Conservation (phyloP, 2,888 invertebrate species). For the Sicus ferrugineus region DNA sequence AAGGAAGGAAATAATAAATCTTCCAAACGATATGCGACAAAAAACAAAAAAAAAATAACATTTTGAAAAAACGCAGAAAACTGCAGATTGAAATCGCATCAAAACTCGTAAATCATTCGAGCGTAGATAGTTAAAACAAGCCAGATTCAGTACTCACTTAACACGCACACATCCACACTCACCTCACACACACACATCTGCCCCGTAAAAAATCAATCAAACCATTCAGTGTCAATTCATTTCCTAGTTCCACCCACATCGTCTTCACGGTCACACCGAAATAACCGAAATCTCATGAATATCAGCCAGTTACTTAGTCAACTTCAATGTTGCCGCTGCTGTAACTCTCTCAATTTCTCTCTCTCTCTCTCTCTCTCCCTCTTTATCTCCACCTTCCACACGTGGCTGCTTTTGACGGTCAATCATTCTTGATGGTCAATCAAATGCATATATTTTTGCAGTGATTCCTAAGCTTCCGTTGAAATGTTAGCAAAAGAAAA, state of each 20-base stretch:
- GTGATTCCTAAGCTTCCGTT: constrained; percentile 28
- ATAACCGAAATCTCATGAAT: too few species aligned
- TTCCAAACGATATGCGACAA: background rate
- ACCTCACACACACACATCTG: background rate
- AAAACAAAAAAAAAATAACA: background rate
- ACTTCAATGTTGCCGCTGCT: background rate
- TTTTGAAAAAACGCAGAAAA: too few species aligned
- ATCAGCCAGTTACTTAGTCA: too few species aligned
- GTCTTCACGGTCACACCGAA: too few species aligned
- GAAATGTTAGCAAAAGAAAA: background rate
- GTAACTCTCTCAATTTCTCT: background rate
- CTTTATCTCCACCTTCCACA: too few species aligned
- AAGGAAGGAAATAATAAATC: too few species aligned
- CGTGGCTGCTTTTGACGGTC: constrained; percentile 6
- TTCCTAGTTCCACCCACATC: background rate
- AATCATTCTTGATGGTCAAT: constrained; percentile 15
- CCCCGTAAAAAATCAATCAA: background rate
- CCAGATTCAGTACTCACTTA: background rate
- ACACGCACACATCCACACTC: background rate
- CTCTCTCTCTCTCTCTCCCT: too few species aligned
- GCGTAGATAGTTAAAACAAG: background rate
- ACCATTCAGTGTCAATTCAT: background rate
- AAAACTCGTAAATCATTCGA: constrained; percentile 30
- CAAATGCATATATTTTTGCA: constrained; percentile 22
- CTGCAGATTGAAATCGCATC: constrained; percentile 17